A percentile compares a stretch with the other conserved stretches of the same genome.
phyloP scores from a whole-genome alignment of 2,888 invertebrate species.

The Lochmaea capreae region DNA sequence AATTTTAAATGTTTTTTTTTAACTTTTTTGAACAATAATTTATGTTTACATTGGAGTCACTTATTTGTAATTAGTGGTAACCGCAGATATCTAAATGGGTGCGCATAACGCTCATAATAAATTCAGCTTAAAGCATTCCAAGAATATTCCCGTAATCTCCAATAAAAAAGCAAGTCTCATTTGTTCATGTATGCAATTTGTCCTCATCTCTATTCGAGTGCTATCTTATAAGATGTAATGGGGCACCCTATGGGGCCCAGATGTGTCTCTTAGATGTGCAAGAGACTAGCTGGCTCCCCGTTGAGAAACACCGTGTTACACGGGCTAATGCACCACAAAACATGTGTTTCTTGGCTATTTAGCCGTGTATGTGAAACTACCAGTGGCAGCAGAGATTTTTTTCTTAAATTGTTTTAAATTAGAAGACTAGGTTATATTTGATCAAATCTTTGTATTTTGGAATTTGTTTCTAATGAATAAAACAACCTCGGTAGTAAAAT shows the following conservation, averaged over 20 bases:
- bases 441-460: too few species aligned
- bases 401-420: neutral
- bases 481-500: too few species aligned
- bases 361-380: constrained; percentile 29
- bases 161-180: constrained; percentile 17
- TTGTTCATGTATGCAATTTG: constrained; percentile 32
- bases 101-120: neutral
- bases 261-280: constrained; percentile 55
- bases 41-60: too few species aligned
- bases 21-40: too few species aligned
- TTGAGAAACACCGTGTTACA: constrained; percentile 60
- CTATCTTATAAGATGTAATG: constrained; percentile 30
- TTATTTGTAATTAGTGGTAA: neutral
- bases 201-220: constrained; percentile 29
- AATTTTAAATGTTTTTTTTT: too few species aligned
- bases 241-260: constrained; percentile 55
- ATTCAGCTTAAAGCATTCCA: neutral
- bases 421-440: too few species aligned
- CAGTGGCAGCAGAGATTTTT: constrained; percentile 12
- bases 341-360: constrained; percentile 53
- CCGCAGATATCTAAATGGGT: neutral
- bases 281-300: constrained; percentile 51
- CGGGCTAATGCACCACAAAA: constrained; percentile 55
- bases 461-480: too few species aligned
- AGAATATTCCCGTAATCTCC: constrained; percentile 1